Evolutionary conservation across 1,140 invertebrate genomes (phyloP), one percentile per base, ranked within the genome.

Genomic region (Macrostomum lignano): DNA sequence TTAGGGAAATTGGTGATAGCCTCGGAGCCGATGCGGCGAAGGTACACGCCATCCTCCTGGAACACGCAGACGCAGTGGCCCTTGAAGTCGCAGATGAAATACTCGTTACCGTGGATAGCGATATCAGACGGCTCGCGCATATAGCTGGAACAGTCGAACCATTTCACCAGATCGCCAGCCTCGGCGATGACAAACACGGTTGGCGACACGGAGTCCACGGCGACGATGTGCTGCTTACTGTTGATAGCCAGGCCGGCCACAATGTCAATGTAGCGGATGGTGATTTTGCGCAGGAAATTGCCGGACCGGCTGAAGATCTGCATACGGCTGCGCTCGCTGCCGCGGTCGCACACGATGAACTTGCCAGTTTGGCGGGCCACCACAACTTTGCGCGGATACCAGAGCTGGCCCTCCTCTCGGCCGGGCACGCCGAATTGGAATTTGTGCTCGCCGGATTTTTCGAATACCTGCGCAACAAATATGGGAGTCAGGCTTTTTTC

Each of bases 101-200:
- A 88, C 54, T 86, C 77, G 46, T 79, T 77, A 38, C 74, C 74
- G 60, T 69, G 72, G 41, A 91, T 76, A 37, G 78, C 79, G 48
- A 93, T 82, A 58, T 93, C 82, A 33, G 78, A 84, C 10, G 82
- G 81, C 56, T 93, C 82, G 39, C 76, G 65, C 79, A 91, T 88
- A 51, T 81, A 77, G 55, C 82, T 75, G 51, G 74, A 81, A 58
- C 81, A 88, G 54, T 88, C 79, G 52, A 91, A 88, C 79, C 81
- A 91, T 44, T 71, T 70, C 29, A 82, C 58, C 35, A 91, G 61
- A 42, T 81, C 76, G 9, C 81, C 81, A 45, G 67, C 69, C 53
- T 86, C 78, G 37, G 70, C 69, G 37, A 91, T 75, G 29, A 78
- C 70, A 58, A 84, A 88, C n/a, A 91, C 75, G 21, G 81, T 86